Conservation (phyloP, 2,797 vertebrate species). For the Lagorchestes hirsutus region DNA sequence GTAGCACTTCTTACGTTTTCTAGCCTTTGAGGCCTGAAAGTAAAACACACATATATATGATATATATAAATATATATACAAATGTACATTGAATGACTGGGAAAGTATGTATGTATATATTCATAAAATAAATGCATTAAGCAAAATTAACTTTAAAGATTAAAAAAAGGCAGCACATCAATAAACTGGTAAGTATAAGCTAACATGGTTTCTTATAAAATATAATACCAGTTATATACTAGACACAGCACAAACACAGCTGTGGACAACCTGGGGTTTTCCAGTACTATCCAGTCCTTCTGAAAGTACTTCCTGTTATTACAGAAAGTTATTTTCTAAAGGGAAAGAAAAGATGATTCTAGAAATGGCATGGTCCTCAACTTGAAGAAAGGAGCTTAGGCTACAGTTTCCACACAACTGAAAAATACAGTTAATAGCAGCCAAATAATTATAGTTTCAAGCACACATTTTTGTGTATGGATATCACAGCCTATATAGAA, state of each 20-base stretch:
- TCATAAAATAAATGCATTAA: fast-evolving
- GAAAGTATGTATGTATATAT: fast-evolving
- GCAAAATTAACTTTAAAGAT: neutral
- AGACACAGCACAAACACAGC: neutral
- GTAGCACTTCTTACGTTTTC: slow-evolving; percentile 12
- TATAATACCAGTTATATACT: neutral
- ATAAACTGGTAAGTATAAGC: fast-evolving
- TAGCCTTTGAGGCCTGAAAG: neutral
- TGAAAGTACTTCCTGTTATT: neutral
- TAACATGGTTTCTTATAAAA: neutral
- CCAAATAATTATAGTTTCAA: neutral
- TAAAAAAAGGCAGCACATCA: neutral
- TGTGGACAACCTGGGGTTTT: neutral
- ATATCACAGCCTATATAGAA: neutral
- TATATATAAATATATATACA: neutral
- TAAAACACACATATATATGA: neutral
- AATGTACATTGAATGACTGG: fast-evolving
- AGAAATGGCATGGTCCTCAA: neutral
- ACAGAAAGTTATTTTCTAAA: neutral
- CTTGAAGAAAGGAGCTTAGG: neutral
- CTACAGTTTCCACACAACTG: neutral
- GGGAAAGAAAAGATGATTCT: neutral
- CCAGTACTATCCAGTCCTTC: neutral
- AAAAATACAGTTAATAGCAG: neutral
- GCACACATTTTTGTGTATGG: neutral